These are phyloP conservation scores for Podarcis muralis DNA, from an alignment of 2,113 vertebrate species.

Conservation along the genomic window DNA sequence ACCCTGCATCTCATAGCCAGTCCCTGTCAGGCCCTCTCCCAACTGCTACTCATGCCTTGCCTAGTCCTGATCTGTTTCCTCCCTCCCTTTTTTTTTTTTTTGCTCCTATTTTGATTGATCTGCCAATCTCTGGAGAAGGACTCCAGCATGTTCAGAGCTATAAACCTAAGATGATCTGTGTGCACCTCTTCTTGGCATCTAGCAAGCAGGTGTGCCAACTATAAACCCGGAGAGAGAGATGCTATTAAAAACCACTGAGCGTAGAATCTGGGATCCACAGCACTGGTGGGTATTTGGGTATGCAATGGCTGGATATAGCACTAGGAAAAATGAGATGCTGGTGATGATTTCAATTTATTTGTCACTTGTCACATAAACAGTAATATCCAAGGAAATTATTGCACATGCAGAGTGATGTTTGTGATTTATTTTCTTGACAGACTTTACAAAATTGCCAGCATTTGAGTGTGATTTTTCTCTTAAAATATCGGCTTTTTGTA, in stretches of 20 bases:
- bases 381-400: too few species aligned
- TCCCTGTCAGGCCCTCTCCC: slow-evolving; percentile 13
- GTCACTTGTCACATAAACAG: too few species aligned
- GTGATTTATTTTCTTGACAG: too few species aligned
- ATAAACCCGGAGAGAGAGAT: neutral
- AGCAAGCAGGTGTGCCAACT: neutral
- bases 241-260: neutral
- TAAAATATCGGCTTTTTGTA: too few species aligned
- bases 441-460: too few species aligned
- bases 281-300: neutral
- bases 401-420: too few species aligned
- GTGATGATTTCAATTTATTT: too few species aligned
- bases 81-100: neutral
- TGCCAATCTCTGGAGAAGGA: neutral
- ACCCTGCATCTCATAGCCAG: slow-evolving; percentile 35
- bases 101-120: neutral
- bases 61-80: neutral
- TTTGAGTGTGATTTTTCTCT: too few species aligned
- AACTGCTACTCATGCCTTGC: neutral
- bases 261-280: neutral
- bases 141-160: neutral
- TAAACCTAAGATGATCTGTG: neutral
- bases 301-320: neutral
- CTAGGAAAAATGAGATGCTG: too few species aligned
- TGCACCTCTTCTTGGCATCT: neutral